A percentile compares a stretch with the other conserved stretches of the same genome.
These are phyloP conservation scores for Fragum whitleyi DNA, from an alignment of 2,888 invertebrate genomes.

Conservation along the genomic window DNA sequence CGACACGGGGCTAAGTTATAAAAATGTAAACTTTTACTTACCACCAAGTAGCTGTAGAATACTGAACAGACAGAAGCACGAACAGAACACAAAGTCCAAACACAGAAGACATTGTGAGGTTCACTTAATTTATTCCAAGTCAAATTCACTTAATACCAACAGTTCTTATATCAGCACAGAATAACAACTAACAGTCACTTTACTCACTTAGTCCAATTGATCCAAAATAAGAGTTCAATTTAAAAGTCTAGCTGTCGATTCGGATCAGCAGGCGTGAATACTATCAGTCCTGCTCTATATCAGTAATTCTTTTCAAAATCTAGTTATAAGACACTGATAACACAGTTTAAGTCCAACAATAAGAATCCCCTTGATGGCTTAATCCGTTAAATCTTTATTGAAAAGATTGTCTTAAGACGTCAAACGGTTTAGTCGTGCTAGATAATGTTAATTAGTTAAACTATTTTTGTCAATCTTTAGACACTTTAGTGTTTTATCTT, in stretches of 20 bases:
- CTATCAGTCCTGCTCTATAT: not conserved
- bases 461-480: not conserved
- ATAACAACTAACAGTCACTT: not conserved
- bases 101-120: constrained; percentile 24
- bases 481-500: constrained; percentile 7
- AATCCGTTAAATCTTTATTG: constrained; percentile 35
- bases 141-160: too few species aligned
- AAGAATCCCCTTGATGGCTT: constrained; percentile 18
- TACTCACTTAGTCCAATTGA: not conserved
- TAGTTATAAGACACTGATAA: constrained; percentile 10
- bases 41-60: constrained; percentile 74
- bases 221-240: not conserved
- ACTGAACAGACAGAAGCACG: constrained; percentile 64
- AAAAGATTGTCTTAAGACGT: constrained; percentile 28
- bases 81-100: constrained; percentile 30
- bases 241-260: not conserved
- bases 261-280: constrained; percentile 17
- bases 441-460: not conserved
- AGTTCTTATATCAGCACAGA: too few species aligned
- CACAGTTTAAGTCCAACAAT: constrained; percentile 23
- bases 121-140: not conserved
- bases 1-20: too few species aligned
- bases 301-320: constrained; percentile 15
- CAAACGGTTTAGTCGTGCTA: constrained; percentile 7
- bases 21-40: too few species aligned